These are phyloP conservation scores for Parnassius smintheus DNA, from an alignment of 2,888 invertebrate species.

Conservation along the genomic window DNA sequence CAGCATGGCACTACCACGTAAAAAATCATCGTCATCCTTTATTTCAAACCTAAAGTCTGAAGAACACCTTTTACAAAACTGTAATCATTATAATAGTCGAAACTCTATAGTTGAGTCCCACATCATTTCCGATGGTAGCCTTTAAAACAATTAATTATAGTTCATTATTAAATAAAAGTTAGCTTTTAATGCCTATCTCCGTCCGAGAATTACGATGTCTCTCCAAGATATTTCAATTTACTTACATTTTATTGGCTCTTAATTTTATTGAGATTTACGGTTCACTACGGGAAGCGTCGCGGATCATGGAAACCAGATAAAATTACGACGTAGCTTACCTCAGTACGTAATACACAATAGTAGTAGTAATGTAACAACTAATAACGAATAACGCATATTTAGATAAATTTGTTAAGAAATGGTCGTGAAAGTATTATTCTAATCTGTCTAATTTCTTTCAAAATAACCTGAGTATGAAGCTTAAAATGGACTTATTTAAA, in stretches of 20 bases:
- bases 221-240: conserved; percentile 31
- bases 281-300: conserved; percentile 57
- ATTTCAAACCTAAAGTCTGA: no score
- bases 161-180: conserved; percentile 52
- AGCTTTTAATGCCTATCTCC: conserved; percentile 41
- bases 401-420: conserved; percentile 12
- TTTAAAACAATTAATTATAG: conserved; percentile 50
- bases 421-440: conserved; percentile 26
- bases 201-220: conserved; percentile 34
- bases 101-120: neutral
- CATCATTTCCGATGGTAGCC: conserved; percentile 44
- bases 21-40: no score
- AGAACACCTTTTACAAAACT: no score
- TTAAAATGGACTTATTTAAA: neutral
- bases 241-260: conserved; percentile 51
- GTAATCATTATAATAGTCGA: no score
- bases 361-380: no score
- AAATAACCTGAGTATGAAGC: neutral
- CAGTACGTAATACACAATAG: neutral
- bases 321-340: conserved; percentile 23
- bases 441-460: conserved; percentile 26
- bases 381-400: conserved; percentile 22
- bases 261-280: conserved; percentile 66
- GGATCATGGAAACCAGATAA: conserved; percentile 58
- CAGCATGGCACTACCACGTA: no score